Evolutionary conservation across 2,797 vertebrate species (phyloP), one percentile per base, ranked within the genome.

Genomic region (Galago senegalensis): DNA sequence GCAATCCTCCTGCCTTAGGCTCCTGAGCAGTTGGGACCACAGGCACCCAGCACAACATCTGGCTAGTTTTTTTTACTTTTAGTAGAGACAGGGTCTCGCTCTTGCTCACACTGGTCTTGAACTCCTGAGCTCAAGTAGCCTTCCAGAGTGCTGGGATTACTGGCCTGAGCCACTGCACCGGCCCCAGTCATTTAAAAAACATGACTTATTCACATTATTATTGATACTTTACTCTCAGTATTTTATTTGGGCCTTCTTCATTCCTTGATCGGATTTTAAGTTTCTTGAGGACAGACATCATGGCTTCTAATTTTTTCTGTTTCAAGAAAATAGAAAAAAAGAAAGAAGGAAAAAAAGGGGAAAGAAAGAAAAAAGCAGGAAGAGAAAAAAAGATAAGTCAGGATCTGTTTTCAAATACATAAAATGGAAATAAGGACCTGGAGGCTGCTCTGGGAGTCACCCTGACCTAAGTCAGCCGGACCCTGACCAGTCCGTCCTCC

Each of bases 261-360:
- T 37, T 91, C 63, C 37, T 92, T 69, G 27, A 43, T 10, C 43
- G 31, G 20, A 72, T n/a, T 70, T 2, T 27, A 96, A 92, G 6
- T 89, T 83, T 80, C 20, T 67, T 72, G 27, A 86, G 20, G 60
- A 31, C 8, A 87, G 65, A 46, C 17, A 70, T 1, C 14, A 87
- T 13, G 29, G 76, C 1, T 87, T 95, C 81, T 53, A 43, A 75
- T 49, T 46, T 53, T 96, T 94, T 89, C 49, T 89, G 13, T 81
- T 92, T 92, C 61, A 80, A 93, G 34, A 61, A 94, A 40, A 60
- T 17, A 83, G 46, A 56, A 75, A 49, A 27, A 79, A 40, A 5
- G 53, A 34, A 67, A 27, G 4, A 72, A 40, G 34, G 13, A 12
- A 82, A 63, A 2, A 3, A 49, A 27, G 1, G 3, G 3, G 7